These are phyloP conservation scores for Phalangium opilio DNA, from an alignment of 2,888 invertebrate genomes.

Conservation along the genomic window DNA sequence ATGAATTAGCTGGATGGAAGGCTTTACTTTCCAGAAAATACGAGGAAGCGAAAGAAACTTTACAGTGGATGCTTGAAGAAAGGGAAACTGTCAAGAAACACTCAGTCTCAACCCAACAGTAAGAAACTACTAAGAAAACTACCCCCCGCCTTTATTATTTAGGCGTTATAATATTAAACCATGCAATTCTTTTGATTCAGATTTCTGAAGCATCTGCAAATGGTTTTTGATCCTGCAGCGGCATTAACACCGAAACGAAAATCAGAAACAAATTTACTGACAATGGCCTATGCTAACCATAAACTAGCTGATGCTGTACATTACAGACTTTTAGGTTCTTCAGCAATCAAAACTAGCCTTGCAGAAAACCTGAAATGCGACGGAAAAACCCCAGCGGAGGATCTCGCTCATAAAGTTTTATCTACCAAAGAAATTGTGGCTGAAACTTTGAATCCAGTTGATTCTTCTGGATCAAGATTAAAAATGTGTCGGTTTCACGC, in stretches of 20 bases:
- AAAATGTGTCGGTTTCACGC: too few relatives aligned
- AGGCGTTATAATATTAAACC: too few relatives aligned
- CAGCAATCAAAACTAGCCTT: not conserved
- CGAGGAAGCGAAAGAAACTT: slow-evolving; percentile 49
- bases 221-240: too few relatives aligned
- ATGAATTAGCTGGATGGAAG: slow-evolving; percentile 77
- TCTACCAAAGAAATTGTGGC: too few relatives aligned
- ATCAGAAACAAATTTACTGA: not conserved
- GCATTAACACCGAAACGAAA: too few relatives aligned
- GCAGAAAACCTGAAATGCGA: not conserved
- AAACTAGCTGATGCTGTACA: not conserved
- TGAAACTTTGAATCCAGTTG: too few relatives aligned
- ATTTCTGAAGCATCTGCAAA: too few relatives aligned
- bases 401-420: not conserved
- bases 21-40: slow-evolving; percentile 55
- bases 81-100: not conserved
- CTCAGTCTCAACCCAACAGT: too few relatives aligned
- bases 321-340: not conserved
- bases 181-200: too few relatives aligned
- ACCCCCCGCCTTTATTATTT: too few relatives aligned
- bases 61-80: slow-evolving; percentile 54
- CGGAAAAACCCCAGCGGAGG: not conserved
- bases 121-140: too few relatives aligned
- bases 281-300: not conserved
- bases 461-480: too few relatives aligned